Conservation (phyloP, 2,797 vertebrate genomes). For the Argyrosomus regius region DNA sequence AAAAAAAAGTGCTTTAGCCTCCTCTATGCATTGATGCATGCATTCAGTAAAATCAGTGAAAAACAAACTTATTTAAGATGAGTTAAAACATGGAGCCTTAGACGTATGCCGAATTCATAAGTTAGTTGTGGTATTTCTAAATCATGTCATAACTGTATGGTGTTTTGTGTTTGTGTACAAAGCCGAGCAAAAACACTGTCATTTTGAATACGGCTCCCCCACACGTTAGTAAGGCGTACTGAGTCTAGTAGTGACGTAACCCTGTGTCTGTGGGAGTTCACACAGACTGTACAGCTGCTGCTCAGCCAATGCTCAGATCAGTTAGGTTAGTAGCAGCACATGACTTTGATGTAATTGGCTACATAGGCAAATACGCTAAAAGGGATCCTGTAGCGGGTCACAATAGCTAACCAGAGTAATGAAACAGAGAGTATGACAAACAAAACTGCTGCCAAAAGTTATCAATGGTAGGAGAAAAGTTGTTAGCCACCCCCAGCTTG, state of each 20-base stretch:
- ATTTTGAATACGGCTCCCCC: neutral
- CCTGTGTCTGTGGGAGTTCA: neutral
- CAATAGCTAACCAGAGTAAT: neutral
- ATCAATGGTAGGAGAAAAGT: slow-evolving; percentile 5
- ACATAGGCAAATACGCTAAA: neutral
- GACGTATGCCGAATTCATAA: neutral
- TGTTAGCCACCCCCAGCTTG: slow-evolving; percentile 14
- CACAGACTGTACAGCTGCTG: neutral
- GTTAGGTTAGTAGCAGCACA: slow-evolving; percentile 24
- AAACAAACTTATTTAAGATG: neutral
- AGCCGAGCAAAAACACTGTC: too few species aligned
- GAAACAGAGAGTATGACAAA: neutral
- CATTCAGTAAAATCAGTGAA: neutral
- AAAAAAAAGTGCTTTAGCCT: neutral
- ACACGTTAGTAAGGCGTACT: neutral
- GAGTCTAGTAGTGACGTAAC: slow-evolving; percentile 56
- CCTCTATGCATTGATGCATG: neutral
- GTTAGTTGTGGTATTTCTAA: accelerated
- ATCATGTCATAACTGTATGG: neutral
- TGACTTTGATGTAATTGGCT: neutral
- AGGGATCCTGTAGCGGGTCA: neutral
- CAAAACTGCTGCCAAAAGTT: neutral
- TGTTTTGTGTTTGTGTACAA: neutral
- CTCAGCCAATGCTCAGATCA: neutral
- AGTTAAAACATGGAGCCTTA: neutral